These are phyloP conservation scores for Actinemys pallida DNA, from an alignment of 2,113 vertebrate genomes.

Conservation along the genomic window DNA sequence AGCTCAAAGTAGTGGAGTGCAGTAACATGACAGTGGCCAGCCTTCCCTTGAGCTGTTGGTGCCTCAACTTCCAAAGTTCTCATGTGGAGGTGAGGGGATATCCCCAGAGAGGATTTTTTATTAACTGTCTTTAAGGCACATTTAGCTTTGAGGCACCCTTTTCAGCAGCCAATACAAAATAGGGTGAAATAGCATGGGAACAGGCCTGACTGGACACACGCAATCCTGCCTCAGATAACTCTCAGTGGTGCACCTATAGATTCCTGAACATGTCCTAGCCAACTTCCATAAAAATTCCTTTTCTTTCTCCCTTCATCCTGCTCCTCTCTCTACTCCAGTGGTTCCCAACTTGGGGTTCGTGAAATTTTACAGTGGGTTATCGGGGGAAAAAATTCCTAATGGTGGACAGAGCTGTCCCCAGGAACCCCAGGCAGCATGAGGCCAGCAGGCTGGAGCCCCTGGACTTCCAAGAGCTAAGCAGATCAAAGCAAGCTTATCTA, in stretches of 20 bases:
- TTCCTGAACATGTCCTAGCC: not conserved
- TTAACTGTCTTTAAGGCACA: not conserved
- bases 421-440: too few species aligned
- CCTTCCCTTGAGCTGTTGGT: not conserved
- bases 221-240: not conserved
- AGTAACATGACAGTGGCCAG: not conserved
- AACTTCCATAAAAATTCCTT: not conserved
- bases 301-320: not conserved
- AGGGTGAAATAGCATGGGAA: not conserved
- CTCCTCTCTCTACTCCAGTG: not conserved
- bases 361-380: too few species aligned
- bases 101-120: not conserved
- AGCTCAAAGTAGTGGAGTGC: not conserved
- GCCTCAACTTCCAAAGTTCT: not conserved
- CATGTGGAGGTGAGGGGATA: not conserved
- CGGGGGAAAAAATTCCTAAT: too few species aligned
- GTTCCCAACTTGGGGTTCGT: too few species aligned
- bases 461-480: too few species aligned
- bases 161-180: not conserved
- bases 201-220: not conserved
- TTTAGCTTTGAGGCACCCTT: not conserved
- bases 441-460: too few species aligned
- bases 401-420: too few species aligned
- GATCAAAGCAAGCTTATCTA: too few species aligned
- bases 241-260: not conserved